Base-by-base conservation (phyloP, 2,113 vertebrate genomes). In the Scomber japonicus region DNA sequence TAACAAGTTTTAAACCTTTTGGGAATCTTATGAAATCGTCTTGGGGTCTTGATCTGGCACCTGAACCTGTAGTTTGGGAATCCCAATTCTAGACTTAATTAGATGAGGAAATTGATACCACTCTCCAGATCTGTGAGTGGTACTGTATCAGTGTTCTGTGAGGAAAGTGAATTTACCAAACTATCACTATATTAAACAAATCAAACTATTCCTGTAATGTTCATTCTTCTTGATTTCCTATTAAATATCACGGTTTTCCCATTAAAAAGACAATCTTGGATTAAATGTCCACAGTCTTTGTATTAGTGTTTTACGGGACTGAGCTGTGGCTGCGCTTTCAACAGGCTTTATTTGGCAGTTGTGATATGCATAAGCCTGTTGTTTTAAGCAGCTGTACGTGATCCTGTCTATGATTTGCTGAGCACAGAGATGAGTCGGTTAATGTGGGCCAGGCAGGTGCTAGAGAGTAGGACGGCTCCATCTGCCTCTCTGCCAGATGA, bases 361-460 rank as follows among this genome's bases (percentile, higher is more conserved):
- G 76, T 35, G 59, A 74, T 60, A 31, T 55, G 67, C 70, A 15
- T 50, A 31, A 81, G 83, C 68, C 75, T 83, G 84, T 88, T 89
- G 78, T 82, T 87, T 86, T 56, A 81, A 78, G 74, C 83, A 88
- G 72, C 79, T 88, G 80, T 62, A 71, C 75, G 61, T 78, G 83
- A 81, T 74, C 81, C 83, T 57, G 77, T 71, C 71, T 78, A 56
- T 84, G 79, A 84, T 84, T 83, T 77, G 83, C 72, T 83, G 82
- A 82, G 84, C 67, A 60, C 72, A 54, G 82, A 84, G 68, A 88
- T 84, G 88, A 86, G 84, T 69, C 3, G 72, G 57, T 82, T 82
- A 80, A 82, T 88, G 81, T 75, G 82, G 80, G 83, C 82, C 79
- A 75, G 89, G 90, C 89, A 92, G 90, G 83, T 91, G 89, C 78